Base-by-base conservation (phyloP, 2,888 invertebrate genomes). In the Quadroppia sp. region DNA sequence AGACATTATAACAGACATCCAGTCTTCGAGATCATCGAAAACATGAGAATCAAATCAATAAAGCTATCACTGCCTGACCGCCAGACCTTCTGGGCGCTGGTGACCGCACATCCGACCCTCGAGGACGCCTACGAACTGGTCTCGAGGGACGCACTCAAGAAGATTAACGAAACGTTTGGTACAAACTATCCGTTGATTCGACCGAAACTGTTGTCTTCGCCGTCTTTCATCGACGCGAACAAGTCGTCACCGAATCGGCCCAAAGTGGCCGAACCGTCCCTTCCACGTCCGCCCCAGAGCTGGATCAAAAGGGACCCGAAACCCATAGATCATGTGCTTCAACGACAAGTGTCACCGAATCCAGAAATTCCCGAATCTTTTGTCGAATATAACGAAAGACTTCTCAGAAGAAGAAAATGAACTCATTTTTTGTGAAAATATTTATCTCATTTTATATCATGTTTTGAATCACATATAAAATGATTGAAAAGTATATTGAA, bases 341-440 rank as follows among this genome's bases (percentile, higher is more conserved):
- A n/a, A 23, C 23, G 2, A 59, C 6, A 59, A n/a, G n/a, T n/a
- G n/a, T 32, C 2, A 30, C 28, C 36, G 45, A 45, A n/a, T 32
- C 45, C 32, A 25, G 25, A 11, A 17, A 69, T 69, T 28, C 69
- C 69, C 13, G 69, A 69, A 25, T 69, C 69, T 1, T 69, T 45
- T 45, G 69, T 69, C 2, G 69, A 45, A 25, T 20, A 45, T 0
- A 45, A 69, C 25, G 45, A 69, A 45, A 17, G 20, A 15, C 4
- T 45, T 3, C 42, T 69, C 1, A 40, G 45, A 69, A 2, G 40
- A 69, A 64, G 6, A 64, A 64, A 64, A 13, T 9, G 23, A 30
- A 30, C n/a, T n/a, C n/a, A n/a, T n/a, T n/a, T n/a, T n/a, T n/a
- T n/a, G n/a, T n/a, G n/a, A n/a, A n/a, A n/a, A n/a, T n/a, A n/a